Conservation (phyloP, 2,888 invertebrate genomes). For the Macrosiphum euphorbiae region DNA sequence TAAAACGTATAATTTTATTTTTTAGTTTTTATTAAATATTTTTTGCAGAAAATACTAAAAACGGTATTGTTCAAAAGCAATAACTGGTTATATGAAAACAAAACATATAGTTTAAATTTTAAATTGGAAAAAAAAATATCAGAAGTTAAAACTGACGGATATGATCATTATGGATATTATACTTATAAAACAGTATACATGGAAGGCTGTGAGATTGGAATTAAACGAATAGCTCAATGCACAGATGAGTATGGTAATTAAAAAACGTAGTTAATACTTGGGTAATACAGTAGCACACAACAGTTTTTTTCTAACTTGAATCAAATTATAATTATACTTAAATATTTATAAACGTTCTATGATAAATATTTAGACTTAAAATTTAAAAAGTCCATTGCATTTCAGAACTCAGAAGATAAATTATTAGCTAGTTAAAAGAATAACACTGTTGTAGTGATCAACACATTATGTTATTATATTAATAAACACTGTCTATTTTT, state of each 20-base stretch:
- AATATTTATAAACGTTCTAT: background rate
- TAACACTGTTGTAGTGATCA: background rate
- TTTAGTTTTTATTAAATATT: background rate
- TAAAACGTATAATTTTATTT: no score
- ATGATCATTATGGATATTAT: no score
- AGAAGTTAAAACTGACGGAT: no score
- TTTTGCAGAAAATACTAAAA: background rate
- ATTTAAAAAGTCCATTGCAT: background rate
- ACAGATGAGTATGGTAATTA: slow-evolving; percentile 7
- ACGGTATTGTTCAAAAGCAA: background rate
- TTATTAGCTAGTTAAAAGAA: background rate
- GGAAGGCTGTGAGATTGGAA: background rate
- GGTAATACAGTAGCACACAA: no score
- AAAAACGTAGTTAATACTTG: background rate
- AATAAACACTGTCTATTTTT: background rate
- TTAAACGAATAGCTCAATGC: slow-evolving; percentile 32
- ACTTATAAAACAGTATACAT: background rate
- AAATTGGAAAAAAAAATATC: background rate
- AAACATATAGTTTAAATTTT: slow-evolving; percentile 5
- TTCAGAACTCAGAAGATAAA: background rate
- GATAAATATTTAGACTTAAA: background rate
- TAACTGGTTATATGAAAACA: background rate
- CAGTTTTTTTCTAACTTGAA: background rate
- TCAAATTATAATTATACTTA: background rate
- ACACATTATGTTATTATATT: background rate